These are phyloP conservation scores for Bombus picipes DNA, from an alignment of 1,140 invertebrate species.

Conservation along the genomic window DNA sequence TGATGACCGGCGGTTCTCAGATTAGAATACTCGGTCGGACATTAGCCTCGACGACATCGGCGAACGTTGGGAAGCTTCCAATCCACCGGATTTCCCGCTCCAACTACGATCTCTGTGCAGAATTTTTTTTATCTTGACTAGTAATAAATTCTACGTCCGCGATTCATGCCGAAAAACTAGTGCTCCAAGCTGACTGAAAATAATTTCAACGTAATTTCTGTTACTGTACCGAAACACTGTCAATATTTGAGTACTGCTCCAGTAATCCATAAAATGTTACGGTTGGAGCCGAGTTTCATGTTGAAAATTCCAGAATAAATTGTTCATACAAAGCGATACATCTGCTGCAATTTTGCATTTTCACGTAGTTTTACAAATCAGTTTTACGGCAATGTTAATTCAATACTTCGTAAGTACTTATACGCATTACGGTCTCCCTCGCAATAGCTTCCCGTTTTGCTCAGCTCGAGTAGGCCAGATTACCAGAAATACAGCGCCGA, in stretches of 20 bases:
- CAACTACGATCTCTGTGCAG: neutral
- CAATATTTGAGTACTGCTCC: neutral
- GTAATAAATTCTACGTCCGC: neutral
- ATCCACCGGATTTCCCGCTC: neutral
- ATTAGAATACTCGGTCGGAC: slow-evolving; percentile 33
- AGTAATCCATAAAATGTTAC: neutral
- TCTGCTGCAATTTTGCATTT: neutral
- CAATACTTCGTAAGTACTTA: neutral
- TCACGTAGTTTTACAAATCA: neutral
- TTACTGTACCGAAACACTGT: no score
- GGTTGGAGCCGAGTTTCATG: neutral
- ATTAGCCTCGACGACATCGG: slow-evolving; percentile 16
- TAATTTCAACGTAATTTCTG: neutral
- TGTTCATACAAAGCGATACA: neutral
- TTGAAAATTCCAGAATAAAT: neutral
- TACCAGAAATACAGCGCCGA: neutral
- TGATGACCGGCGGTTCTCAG: neutral
- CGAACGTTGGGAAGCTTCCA: slow-evolving; percentile 26
- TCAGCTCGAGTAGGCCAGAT: neutral
- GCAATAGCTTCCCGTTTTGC: neutral
- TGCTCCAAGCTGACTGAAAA: neutral
- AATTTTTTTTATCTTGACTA: neutral
- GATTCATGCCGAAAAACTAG: neutral
- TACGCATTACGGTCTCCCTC: neutral
- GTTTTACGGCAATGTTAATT: neutral